Percentiles rank a stretch among this genome's conserved stretches.
phyloP scores from a whole-genome alignment of 2,888 invertebrate species.

The Slavum lentiscoides region DNA sequence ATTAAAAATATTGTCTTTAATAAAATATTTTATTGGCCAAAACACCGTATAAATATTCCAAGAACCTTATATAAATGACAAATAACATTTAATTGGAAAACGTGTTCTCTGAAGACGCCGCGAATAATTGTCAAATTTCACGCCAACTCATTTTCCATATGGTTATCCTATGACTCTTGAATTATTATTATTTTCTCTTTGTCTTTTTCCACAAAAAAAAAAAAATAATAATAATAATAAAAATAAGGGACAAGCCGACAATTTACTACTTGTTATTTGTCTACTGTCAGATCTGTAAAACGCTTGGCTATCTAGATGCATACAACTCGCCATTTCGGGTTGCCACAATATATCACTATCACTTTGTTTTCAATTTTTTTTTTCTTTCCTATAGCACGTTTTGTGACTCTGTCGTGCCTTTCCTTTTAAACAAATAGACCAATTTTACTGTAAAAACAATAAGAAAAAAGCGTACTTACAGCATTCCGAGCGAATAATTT shows the following conservation, averaged over 20 bases:
- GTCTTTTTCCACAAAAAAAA: not conserved
- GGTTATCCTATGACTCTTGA: not conserved
- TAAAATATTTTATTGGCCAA: no score
- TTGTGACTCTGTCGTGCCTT: not conserved
- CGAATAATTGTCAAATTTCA: not conserved
- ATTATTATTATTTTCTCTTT: constrained; percentile 20
- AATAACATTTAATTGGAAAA: no score
- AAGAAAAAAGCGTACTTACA: not conserved
- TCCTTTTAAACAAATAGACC: constrained; percentile 40
- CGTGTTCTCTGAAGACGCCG: not conserved
- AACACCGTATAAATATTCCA: no score
- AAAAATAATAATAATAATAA: not conserved
- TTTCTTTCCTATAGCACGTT: constrained; percentile 2
- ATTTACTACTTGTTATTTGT: constrained; percentile 48
- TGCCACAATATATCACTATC: constrained; percentile 34
- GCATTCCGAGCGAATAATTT: not conserved
- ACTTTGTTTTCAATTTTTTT: constrained; percentile 51
- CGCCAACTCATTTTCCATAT: constrained; percentile 14
- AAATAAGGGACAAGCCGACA: constrained; percentile 7
- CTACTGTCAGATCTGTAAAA: constrained; percentile 45
- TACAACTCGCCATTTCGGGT: constrained; percentile 17
- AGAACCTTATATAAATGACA: no score
- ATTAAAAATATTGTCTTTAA: no score
- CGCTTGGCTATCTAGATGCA: constrained; percentile 34
- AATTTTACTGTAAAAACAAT: constrained; percentile 42